A percentile compares a stretch with the other conserved stretches of the same genome.
phyloP scores from a whole-genome alignment of 2,888 invertebrate species.

The Nemapogon koenigi region DNA sequence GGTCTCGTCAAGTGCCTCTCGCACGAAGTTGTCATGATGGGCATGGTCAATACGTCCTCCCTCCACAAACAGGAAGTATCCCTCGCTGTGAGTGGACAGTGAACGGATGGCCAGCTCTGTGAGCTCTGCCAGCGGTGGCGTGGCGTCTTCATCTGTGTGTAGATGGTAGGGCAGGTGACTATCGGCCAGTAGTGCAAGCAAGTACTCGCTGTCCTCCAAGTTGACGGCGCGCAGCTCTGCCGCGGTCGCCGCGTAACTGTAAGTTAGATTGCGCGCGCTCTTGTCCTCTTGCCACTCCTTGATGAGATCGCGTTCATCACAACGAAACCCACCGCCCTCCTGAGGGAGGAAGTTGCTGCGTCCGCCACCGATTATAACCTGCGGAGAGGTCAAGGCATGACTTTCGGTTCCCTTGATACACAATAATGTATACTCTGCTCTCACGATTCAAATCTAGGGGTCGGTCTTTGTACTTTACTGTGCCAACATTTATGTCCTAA shows the following conservation, averaged over 20 bases:
- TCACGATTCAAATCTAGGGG: too few relatives aligned
- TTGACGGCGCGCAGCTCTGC: constrained; percentile 45
- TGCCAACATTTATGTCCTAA: too few relatives aligned
- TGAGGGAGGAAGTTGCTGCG: constrained; percentile 50
- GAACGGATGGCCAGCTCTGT: constrained; percentile 64
- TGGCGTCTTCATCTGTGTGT: constrained; percentile 26
- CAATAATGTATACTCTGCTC: too few relatives aligned
- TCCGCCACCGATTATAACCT: constrained; percentile 65
- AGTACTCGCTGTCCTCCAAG: constrained; percentile 36
- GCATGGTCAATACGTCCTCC: constrained; percentile 63
- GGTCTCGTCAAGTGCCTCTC: constrained; percentile 67
- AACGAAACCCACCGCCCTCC: constrained; percentile 51
- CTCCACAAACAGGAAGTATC: constrained; percentile 70
- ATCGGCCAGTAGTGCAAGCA: constrained; percentile 49
- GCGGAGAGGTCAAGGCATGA: too few relatives aligned
- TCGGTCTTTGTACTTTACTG: too few relatives aligned
- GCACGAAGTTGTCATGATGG: constrained; percentile 58
- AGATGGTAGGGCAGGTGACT: constrained; percentile 56
- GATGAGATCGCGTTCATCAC: constrained; percentile 66
- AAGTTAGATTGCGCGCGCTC: constrained; percentile 20
- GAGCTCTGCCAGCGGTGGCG: constrained; percentile 70
- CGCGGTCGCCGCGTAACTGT: constrained; percentile 54
- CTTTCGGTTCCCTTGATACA: too few relatives aligned
- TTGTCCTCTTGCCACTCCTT: constrained; percentile 59
- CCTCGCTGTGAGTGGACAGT: constrained; percentile 56